phyloP scores from a whole-genome alignment of 2,888 invertebrate genomes.

The Lochmaea capreae region DNA sequence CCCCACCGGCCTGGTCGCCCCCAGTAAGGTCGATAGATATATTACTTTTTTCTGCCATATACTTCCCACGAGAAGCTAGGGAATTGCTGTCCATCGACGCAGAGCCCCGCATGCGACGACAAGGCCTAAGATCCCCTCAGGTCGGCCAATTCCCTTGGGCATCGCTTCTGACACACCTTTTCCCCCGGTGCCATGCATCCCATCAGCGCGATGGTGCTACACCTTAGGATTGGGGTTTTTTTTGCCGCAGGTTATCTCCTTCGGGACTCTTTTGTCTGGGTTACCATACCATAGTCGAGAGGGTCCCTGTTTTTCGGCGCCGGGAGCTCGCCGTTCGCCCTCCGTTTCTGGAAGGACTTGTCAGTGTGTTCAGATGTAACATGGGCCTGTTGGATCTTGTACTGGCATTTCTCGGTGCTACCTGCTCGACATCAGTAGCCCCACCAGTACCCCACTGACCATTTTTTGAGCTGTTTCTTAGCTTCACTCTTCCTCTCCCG shows the following conservation, averaged over 20 bases:
- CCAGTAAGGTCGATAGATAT: no score
- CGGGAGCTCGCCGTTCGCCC: background rate
- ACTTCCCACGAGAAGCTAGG: no score
- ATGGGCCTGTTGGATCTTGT: background rate
- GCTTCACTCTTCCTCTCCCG: background rate
- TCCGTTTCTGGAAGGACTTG: background rate
- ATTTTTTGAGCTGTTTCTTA: background rate
- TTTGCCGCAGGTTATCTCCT: background rate
- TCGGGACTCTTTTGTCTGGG: background rate
- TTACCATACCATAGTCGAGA: background rate
- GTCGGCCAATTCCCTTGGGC: constrained; percentile 21
- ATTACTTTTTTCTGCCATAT: no score
- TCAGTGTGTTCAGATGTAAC: background rate
- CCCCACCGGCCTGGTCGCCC: no score
- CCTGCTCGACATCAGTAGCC: constrained; percentile 3
- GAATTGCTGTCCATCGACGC: no score
- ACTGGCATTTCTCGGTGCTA: constrained; percentile 8
- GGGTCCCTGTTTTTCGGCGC: background rate
- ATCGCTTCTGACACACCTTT: constrained; percentile 20
- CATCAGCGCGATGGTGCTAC: background rate
- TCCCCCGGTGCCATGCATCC: constrained; percentile 19
- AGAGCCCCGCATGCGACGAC: no score
- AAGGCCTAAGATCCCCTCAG: no score
- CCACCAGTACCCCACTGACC: constrained; percentile 12
- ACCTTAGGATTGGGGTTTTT: background rate